Base-by-base conservation (phyloP, 2,888 invertebrate species). In the Drosophila koepferae region DNA sequence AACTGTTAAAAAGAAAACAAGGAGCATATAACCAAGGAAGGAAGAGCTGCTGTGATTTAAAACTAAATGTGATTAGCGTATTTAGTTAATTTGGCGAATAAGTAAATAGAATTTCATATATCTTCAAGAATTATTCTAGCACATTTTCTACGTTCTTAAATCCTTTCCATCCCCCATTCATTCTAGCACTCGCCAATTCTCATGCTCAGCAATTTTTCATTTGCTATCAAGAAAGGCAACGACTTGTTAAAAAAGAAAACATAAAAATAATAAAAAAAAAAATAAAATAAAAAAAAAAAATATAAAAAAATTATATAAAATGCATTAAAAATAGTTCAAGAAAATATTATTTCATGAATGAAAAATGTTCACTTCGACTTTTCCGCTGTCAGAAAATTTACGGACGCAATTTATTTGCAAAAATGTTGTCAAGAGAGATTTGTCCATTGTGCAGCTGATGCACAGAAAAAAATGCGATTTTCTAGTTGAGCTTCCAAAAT, bases 271-370 rank as follows among this genome's bases (percentile, higher is more conserved):
- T 66, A 9, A 14, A 20, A 36, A 0, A 63, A 23, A 23, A 23
- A 20, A 20, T 20, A 14, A 23, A 44, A 20, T 23, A n/a, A 18
- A 64, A 9, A 14, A 20, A 36, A 0, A 63, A 23, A 23, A 23
- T 20, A n/a, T n/a, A n/a, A 20, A 20, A 20, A 20, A 20, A 20
- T 23, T 23, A 23, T 23, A 23, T 23, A 23, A 74, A 68, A 72
- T 82, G 67, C 80, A 82, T 72, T 59, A 61, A 51, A 74, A 75
- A 66, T 51, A 49, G 68, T 44, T 59, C 10, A 56, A 51, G 31
- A 41, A 61, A 66, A 53, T 49, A 60, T 43, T 14, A 3, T 18
- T 23, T 49, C 12, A 38, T 38, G n/a, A 40, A 34, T 36, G 20
- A 49, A 54, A 60, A 67, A 63, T 68, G 23, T 48, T 23, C 44